Evolutionary conservation across 2,113 vertebrate species (phyloP).

Genomic region (Xiphias gladius): DNA sequence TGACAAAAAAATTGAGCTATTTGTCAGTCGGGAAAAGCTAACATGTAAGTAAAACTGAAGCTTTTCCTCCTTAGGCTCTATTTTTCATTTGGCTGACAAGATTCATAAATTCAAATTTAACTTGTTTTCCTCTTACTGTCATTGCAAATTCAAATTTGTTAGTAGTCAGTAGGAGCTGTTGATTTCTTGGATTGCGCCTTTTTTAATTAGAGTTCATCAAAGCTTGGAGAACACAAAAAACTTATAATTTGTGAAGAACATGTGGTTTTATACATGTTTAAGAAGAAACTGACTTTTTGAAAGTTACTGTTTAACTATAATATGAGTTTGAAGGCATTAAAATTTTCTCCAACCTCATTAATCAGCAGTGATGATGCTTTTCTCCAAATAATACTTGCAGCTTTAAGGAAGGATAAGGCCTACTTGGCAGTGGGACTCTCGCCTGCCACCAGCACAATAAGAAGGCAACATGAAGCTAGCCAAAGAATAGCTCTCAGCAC

Average conservation of each 20-base stretch:
- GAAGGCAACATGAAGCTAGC: slow-evolving; percentile 68
- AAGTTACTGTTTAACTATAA: background rate
- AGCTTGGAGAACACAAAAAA: background rate
- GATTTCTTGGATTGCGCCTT: background rate
- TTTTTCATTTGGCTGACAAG: slow-evolving; percentile 15
- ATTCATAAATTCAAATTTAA: slow-evolving; percentile 22
- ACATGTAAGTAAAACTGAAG: background rate
- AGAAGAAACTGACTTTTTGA: background rate
- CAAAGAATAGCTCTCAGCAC: slow-evolving; percentile 69
- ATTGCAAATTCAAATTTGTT: slow-evolving; percentile 21
- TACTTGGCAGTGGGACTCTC: slow-evolving; percentile 63
- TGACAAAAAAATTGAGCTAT: slow-evolving; percentile 3
- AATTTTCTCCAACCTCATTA: slow-evolving; percentile 26
- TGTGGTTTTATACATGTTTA: background rate
- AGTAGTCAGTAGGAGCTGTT: slow-evolving; percentile 1
- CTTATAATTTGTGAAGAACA: background rate
- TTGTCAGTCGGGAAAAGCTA: background rate
- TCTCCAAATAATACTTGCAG: slow-evolving; percentile 31
- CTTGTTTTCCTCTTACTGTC: slow-evolving; percentile 22
- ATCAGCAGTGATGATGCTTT: slow-evolving; percentile 29
- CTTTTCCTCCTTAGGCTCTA: slow-evolving; percentile 22
- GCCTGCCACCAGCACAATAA: slow-evolving; percentile 72
- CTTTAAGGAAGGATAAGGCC: slow-evolving; percentile 71
- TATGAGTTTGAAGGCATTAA: slow-evolving; percentile 20
- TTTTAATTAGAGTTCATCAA: background rate